Evolutionary conservation across 2,888 invertebrate species (phyloP).

Genomic region (Drosophila paracracens): DNA sequence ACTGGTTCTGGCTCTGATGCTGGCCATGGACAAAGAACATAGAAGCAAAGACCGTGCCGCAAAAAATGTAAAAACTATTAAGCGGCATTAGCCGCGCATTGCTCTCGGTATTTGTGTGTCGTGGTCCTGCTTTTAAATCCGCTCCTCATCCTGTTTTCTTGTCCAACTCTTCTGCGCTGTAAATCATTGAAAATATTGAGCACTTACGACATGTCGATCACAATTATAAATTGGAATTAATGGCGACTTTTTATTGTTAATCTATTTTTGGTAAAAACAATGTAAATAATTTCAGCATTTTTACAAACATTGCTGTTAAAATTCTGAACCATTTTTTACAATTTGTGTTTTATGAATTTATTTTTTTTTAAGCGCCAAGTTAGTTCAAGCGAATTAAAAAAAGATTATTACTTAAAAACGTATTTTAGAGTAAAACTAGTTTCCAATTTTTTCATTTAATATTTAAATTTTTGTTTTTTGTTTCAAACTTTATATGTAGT

Average conservation of each 20-base stretch:
- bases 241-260: not conserved
- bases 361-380: not conserved
- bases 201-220: conserved; percentile 30
- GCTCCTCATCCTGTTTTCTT: conserved; percentile 11
- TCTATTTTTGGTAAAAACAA: not conserved
- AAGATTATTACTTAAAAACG: not conserved
- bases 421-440: not conserved
- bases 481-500: not conserved
- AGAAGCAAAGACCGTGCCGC: conserved; percentile 45
- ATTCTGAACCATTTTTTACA: not conserved
- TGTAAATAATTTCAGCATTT: not conserved
- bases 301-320: not conserved
- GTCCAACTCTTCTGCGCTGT: conserved; percentile 27
- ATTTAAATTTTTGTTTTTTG: not conserved
- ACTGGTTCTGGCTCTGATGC: not conserved
- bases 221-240: not conserved
- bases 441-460: not conserved
- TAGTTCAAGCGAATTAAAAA: not conserved
- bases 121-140: conserved; percentile 45
- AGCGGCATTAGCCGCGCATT: conserved; percentile 76
- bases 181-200: conserved; percentile 36
- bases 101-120: conserved; percentile 73
- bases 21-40: conserved; percentile 54
- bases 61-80: conserved; percentile 79
- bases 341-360: not conserved